phyloP scores from a whole-genome alignment of 2,888 invertebrate species.

The Chaetogeoica ovagalla region DNA sequence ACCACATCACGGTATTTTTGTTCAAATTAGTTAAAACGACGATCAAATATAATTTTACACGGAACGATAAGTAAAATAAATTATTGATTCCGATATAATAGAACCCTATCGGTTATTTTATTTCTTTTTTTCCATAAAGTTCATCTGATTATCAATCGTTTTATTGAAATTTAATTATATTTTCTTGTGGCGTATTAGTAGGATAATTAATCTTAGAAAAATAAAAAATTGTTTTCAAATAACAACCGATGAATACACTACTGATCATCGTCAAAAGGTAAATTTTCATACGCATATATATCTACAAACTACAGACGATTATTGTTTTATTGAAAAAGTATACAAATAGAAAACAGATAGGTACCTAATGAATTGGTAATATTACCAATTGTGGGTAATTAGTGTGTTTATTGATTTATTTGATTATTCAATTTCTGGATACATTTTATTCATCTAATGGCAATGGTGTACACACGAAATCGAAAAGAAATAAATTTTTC shows the following conservation, averaged over 20 bases:
- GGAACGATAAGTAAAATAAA: neutral
- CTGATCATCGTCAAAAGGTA: neutral
- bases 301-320: too few species aligned
- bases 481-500: neutral
- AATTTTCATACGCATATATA: too few species aligned
- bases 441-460: constrained; percentile 1
- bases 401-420: constrained; percentile 9
- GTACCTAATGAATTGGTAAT: too few species aligned
- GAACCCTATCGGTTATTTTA: neutral
- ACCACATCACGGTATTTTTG: too few species aligned
- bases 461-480: neutral
- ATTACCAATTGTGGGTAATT: neutral
- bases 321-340: too few species aligned
- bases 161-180: constrained; percentile 20
- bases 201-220: constrained; percentile 21
- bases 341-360: too few species aligned
- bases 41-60: neutral
- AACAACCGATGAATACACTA: constrained; percentile 8
- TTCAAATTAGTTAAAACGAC: too few species aligned
- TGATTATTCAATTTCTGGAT: neutral
- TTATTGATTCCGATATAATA: neutral
- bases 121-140: neutral
- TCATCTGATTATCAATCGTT: constrained; percentile 14
- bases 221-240: constrained; percentile 1
- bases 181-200: neutral